Evolutionary conservation across 2,797 vertebrate genomes (phyloP).

Genomic region (Onychomys torridus): DNA sequence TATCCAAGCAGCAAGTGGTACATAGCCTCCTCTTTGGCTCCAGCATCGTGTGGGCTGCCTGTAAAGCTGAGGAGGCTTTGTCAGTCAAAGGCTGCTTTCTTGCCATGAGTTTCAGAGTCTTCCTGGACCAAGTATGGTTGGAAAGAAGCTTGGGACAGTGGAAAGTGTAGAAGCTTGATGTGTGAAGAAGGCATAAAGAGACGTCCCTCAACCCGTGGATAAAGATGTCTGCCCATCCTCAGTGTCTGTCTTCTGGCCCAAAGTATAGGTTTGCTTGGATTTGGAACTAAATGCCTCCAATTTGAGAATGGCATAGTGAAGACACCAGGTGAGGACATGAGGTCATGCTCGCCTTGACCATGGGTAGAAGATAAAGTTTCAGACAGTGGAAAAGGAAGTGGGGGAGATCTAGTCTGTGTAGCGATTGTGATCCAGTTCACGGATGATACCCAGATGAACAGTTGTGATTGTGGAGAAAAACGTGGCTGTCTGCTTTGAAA

Average conservation of each 20-base stretch:
- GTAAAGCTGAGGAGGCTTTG: neutral
- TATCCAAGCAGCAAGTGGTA: neutral
- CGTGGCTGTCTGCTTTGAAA: neutral
- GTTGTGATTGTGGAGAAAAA: constrained; percentile 74
- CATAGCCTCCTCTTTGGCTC: neutral
- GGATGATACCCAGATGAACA: constrained; percentile 78
- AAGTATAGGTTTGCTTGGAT: constrained; percentile 29
- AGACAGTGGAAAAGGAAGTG: constrained; percentile 72
- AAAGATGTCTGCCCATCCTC: constrained; percentile 47
- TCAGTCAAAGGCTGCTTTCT: constrained; percentile 6
- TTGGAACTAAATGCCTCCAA: constrained; percentile 39
- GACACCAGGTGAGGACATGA: neutral
- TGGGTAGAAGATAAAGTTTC: constrained; percentile 63
- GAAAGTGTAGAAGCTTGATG: neutral
- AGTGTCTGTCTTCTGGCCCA: constrained; percentile 50
- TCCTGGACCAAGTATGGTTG: neutral
- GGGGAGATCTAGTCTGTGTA: constrained; percentile 70
- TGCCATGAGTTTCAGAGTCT: constrained; percentile 45
- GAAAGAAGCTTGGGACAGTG: neutral
- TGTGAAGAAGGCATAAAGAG: neutral
- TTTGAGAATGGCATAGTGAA: neutral
- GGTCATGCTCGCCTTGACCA: constrained; percentile 58
- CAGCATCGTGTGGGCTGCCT: neutral
- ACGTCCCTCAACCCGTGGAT: neutral
- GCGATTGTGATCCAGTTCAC: constrained; percentile 62